phyloP scores from a whole-genome alignment of 2,113 vertebrate species.

The Boulengeromyrus knoepffleri region DNA sequence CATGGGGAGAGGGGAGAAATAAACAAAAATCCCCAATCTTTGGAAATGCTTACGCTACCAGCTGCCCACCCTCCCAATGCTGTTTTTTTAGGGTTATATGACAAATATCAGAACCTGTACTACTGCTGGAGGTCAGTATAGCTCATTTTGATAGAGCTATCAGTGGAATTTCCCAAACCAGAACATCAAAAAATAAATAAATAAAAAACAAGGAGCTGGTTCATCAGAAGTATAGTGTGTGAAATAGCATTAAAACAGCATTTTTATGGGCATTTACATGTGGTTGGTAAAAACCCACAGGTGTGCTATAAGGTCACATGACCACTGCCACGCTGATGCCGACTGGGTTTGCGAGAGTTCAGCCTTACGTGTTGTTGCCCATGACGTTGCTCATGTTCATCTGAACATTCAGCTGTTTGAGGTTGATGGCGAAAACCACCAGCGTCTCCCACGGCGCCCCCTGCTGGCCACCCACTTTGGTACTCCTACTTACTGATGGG shows the following conservation, averaged over 20 bases:
- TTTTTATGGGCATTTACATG: not conserved
- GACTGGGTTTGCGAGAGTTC: not conserved
- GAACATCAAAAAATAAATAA: not conserved
- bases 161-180: conserved; percentile 13
- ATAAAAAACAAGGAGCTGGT: not conserved
- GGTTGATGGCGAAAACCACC: conserved; percentile 95
- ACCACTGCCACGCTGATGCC: not conserved
- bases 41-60: conserved; percentile 6
- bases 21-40: conserved; percentile 9
- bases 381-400: conserved; percentile 99
- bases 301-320: not conserved
- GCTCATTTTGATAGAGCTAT: not conserved
- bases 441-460: conserved; percentile 92
- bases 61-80: not conserved
- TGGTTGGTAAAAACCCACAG: conserved; percentile 1
- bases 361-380: conserved; percentile 94
- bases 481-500: conserved; percentile 77
- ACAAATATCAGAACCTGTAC: not conserved
- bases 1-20: not conserved
- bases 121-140: not conserved
- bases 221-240: not conserved
- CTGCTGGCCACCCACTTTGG: conserved; percentile 80
- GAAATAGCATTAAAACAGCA: not conserved
- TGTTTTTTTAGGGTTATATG: not conserved
- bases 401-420: conserved; percentile 92